A percentile compares a stretch with the other conserved stretches of the same genome.
phyloP scores from a whole-genome alignment of 2,888 invertebrate genomes.

The Osmoderma eremita region DNA sequence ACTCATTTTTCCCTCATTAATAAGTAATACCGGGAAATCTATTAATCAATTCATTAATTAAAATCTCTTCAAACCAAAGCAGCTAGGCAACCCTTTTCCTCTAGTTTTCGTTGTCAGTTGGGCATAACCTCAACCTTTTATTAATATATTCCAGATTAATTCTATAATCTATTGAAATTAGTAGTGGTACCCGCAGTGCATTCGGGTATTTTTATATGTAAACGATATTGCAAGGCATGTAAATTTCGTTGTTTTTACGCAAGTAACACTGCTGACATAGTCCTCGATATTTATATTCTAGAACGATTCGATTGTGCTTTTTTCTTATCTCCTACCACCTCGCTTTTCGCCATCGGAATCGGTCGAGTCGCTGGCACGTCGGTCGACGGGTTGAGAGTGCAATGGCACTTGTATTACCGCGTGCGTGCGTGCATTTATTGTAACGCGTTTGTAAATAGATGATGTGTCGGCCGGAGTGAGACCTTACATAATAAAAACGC shows the following conservation, averaged over 20 bases:
- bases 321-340: slow-evolving; percentile 5
- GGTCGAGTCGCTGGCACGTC: neutral
- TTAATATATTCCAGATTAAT: no score
- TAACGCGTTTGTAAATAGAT: slow-evolving; percentile 40
- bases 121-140: no score
- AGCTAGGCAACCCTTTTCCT: no score
- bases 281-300: slow-evolving; percentile 6
- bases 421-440: slow-evolving; percentile 18
- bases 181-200: no score
- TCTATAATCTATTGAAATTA: no score
- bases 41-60: no score
- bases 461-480: slow-evolving; percentile 34
- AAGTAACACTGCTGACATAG: slow-evolving; percentile 25
- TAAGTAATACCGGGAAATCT: no score
- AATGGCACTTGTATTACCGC: slow-evolving; percentile 30
- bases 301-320: slow-evolving; percentile 9
- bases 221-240: neutral
- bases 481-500: slow-evolving; percentile 39
- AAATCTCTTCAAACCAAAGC: no score
- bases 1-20: no score
- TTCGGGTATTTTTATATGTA: neutral
- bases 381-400: slow-evolving; percentile 24
- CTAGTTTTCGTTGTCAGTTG: no score
- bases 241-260: neutral
- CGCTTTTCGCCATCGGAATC: neutral